Conservation (phyloP, 2,888 invertebrate genomes). For the Epistrophe eligans region DNA sequence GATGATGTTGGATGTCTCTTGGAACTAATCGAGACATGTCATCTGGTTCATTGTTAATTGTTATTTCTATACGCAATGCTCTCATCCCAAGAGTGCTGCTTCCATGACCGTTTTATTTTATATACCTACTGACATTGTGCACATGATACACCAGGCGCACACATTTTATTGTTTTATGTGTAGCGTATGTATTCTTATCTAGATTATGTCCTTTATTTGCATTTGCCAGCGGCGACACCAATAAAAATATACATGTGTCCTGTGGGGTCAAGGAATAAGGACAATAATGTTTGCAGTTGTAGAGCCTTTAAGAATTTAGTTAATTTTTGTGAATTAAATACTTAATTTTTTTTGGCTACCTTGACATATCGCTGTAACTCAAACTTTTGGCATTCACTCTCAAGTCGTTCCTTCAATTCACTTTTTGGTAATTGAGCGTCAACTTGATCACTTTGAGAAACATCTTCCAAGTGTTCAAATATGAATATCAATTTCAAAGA, state of each 20-base stretch:
- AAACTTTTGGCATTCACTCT: no score
- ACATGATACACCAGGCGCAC: conserved; percentile 37
- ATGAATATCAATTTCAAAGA: background rate
- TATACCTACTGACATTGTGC: conserved; percentile 61
- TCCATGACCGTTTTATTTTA: conserved; percentile 64
- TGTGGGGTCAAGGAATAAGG: conserved; percentile 1
- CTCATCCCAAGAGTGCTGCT: conserved; percentile 22
- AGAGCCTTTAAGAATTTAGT: background rate
- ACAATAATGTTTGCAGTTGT: background rate
- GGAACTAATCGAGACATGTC: conserved; percentile 69
- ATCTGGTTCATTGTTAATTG: conserved; percentile 75
- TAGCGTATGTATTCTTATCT: background rate
- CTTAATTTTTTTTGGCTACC: no score
- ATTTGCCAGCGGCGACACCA: background rate
- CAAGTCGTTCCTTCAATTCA: no score
- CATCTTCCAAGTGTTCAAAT: background rate
- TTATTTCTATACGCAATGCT: conserved; percentile 35
- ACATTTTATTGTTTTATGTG: background rate
- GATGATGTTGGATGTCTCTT: conserved; percentile 4
- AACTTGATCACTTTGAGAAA: no score
- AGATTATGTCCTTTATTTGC: conserved; percentile 24
- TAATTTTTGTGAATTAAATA: background rate
- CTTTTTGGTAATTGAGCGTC: no score
- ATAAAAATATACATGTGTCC: background rate
- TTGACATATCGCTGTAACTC: no score